phyloP scores from a whole-genome alignment of 2,113 vertebrate genomes.

The Echinops telfairi region DNA sequence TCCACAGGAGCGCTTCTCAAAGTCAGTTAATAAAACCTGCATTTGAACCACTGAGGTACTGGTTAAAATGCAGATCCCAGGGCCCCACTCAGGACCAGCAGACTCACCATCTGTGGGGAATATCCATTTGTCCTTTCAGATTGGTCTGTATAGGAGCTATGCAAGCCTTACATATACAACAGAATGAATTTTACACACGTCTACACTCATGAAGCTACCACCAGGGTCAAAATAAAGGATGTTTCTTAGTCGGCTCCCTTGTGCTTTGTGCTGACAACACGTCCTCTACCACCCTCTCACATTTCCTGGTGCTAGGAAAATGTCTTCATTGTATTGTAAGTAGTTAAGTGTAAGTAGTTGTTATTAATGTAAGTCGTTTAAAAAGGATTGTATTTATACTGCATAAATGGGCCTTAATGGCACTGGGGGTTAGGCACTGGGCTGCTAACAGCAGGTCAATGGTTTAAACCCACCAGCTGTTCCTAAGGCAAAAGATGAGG shows the following conservation, averaged over 20 bases:
- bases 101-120: neutral
- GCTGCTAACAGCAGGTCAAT: too few relatives aligned
- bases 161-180: neutral
- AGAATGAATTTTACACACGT: neutral
- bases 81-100: neutral
- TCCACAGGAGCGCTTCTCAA: neutral
- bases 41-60: neutral
- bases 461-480: too few relatives aligned
- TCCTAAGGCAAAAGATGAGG: too few relatives aligned
- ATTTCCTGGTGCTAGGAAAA: neutral
- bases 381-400: too few relatives aligned
- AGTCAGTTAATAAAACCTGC: neutral
- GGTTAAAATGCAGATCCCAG: neutral
- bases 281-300: neutral
- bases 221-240: neutral
- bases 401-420: too few relatives aligned
- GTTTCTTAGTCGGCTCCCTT: neutral
- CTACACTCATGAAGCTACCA: neutral
- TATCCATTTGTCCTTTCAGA: neutral
- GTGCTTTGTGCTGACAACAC: neutral
- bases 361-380: too few relatives aligned
- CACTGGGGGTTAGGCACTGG: too few relatives aligned
- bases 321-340: too few relatives aligned
- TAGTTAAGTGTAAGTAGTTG: too few relatives aligned
- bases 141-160: neutral